Percentiles rank a stretch among this genome's conserved stretches.
Conservation (phyloP, 1,140 invertebrate species). For the Patella vulgata region DNA sequence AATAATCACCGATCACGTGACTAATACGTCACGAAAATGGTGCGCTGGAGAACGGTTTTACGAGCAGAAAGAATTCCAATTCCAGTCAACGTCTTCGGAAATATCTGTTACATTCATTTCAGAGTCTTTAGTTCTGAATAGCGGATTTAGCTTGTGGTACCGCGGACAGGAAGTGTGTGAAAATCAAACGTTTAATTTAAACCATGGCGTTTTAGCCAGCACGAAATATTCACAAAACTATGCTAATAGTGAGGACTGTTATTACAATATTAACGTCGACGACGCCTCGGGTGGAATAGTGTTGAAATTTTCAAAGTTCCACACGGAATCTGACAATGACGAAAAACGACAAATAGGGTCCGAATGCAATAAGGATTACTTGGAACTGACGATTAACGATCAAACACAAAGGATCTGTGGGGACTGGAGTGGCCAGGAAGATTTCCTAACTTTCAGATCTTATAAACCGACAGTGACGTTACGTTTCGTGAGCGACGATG, state of each 20-base stretch:
- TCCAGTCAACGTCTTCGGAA: conserved; percentile 22
- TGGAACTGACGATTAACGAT: conserved; percentile 30
- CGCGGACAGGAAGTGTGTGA: conserved; percentile 17
- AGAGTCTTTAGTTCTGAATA: too few species aligned
- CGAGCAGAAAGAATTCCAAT: neutral
- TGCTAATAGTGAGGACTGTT: conserved; percentile 36
- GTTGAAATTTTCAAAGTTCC: conserved; percentile 29
- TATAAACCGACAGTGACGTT: conserved; percentile 13
- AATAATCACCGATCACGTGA: conserved; percentile 2
- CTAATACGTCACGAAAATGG: neutral
- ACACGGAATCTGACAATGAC: conserved; percentile 19
- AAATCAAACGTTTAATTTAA: conserved; percentile 27
- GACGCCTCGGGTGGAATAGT: conserved; percentile 16
- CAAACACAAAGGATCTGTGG: conserved; percentile 33
- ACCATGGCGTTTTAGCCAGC: conserved; percentile 18
- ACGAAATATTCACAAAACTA: conserved; percentile 34
- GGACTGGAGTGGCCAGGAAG: conserved; percentile 26
- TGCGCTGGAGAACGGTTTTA: neutral
- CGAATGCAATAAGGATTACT: conserved; percentile 33
- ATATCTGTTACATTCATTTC: too few species aligned
- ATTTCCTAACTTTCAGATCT: conserved; percentile 26
- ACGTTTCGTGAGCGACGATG: conserved; percentile 31
- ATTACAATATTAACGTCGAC: conserved; percentile 21
- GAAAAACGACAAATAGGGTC: conserved; percentile 3
- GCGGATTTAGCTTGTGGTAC: neutral